These are phyloP conservation scores for Proterorhinus semilunaris DNA, from an alignment of 2,113 vertebrate genomes.

Conservation along the genomic window DNA sequence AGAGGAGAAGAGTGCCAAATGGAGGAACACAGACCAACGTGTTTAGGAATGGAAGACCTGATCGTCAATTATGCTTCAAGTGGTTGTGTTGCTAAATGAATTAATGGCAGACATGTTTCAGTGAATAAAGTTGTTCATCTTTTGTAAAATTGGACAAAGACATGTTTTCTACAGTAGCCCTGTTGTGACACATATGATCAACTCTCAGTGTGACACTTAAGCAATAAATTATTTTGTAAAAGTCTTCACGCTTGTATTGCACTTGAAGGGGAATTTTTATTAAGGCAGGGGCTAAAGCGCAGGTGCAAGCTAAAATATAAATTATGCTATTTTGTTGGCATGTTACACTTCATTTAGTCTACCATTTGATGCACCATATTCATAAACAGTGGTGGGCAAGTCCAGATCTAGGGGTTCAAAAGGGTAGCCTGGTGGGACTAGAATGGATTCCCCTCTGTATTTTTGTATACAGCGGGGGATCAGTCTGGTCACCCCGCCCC, in stretches of 20 bases:
- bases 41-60: constrained; percentile 40
- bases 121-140: background rate
- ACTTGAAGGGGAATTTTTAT: too few relatives aligned
- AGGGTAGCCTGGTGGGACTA: too few relatives aligned
- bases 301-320: too few relatives aligned
- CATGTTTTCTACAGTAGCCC: background rate
- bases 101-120: background rate
- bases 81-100: constrained; percentile 33
- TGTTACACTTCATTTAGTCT: too few relatives aligned
- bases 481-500: too few relatives aligned
- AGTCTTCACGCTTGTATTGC: background rate
- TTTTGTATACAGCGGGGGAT: too few relatives aligned
- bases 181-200: background rate
- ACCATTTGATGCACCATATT: too few relatives aligned
- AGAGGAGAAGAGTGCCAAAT: constrained; percentile 49
- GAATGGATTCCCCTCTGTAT: too few relatives aligned
- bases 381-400: too few relatives aligned
- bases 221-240: background rate
- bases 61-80: background rate
- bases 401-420: too few relatives aligned
- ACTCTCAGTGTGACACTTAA: background rate
- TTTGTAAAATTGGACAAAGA: background rate
- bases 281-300: too few relatives aligned
- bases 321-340: too few relatives aligned
- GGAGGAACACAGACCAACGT: background rate